Conservation (phyloP, 2,797 vertebrate genomes). For the Psittacula derbiana region DNA sequence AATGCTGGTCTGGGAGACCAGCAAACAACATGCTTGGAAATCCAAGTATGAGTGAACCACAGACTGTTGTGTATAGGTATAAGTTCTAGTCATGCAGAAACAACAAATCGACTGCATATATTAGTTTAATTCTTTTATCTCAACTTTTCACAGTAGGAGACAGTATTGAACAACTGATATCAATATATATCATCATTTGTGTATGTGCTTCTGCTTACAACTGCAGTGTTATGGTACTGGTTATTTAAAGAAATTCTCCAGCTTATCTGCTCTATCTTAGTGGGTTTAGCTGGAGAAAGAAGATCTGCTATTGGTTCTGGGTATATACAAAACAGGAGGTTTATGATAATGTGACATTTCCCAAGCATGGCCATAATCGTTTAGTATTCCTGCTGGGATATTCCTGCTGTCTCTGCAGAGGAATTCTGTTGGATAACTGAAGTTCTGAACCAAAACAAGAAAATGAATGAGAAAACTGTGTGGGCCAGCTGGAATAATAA, state of each 20-base stretch:
- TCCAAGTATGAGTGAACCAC: neutral
- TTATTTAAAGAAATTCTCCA: conserved; percentile 38
- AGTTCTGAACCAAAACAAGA: neutral
- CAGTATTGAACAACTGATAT: neutral
- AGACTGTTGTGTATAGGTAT: neutral
- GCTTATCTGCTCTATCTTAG: neutral
- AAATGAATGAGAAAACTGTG: neutral
- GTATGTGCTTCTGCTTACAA: neutral
- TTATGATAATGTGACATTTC: neutral
- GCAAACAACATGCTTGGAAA: neutral
- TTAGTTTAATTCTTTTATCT: neutral
- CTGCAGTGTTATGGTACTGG: neutral
- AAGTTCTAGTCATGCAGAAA: neutral
- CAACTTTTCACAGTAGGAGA: neutral
- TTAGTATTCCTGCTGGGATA: neutral
- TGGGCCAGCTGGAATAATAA: neutral
- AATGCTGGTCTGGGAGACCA: neutral
- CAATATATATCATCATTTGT: neutral
- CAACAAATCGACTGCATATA: neutral
- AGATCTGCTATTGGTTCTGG: neutral
- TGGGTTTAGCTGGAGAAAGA: neutral
- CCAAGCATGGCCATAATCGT: neutral
- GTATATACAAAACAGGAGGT: neutral
- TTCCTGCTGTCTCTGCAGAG: neutral
- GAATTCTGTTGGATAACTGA: neutral